Evolutionary conservation across 2,113 vertebrate species (phyloP).

Genomic region (Phoxinus phoxinus): DNA sequence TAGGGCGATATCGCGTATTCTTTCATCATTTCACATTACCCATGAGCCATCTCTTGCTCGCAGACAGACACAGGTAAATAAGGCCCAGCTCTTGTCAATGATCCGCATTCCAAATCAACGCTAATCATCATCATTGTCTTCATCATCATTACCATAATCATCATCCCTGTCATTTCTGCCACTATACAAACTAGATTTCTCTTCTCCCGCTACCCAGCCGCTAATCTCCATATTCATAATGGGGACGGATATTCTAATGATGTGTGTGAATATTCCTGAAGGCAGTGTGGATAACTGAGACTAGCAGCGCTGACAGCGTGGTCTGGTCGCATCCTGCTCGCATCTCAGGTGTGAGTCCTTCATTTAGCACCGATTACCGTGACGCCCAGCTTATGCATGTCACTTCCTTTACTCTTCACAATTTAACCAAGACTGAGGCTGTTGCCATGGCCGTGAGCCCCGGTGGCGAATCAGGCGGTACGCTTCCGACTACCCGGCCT

Average conservation of each 20-base stretch:
- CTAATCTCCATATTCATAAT: slow-evolving; percentile 64
- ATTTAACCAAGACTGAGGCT: slow-evolving; percentile 71
- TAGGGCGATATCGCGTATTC: slow-evolving; percentile 18
- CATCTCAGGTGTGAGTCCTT: slow-evolving; percentile 80
- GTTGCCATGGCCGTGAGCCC: slow-evolving; percentile 68
- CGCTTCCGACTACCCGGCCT: slow-evolving; percentile 61
- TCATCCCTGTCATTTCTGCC: slow-evolving; percentile 58
- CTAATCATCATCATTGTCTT: slow-evolving; percentile 61
- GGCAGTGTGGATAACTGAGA: slow-evolving; percentile 70
- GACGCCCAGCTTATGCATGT: slow-evolving; percentile 81
- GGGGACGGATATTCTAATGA: slow-evolving; percentile 80
- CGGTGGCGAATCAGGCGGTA: slow-evolving; percentile 73
- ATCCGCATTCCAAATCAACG: slow-evolving; percentile 64
- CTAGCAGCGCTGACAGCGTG: slow-evolving; percentile 76
- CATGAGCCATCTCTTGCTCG: slow-evolving; percentile 48
- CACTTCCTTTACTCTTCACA: slow-evolving; percentile 84
- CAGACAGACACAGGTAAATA: slow-evolving; percentile 57
- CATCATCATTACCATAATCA: slow-evolving; percentile 60
- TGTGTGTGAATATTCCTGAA: slow-evolving; percentile 80
- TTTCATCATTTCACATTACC: slow-evolving; percentile 56
- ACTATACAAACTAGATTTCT: slow-evolving; percentile 58
- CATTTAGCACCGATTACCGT: slow-evolving; percentile 84
- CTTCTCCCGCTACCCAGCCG: slow-evolving; percentile 51
- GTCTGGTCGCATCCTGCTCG: slow-evolving; percentile 72
- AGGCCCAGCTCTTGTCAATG: slow-evolving; percentile 55